phyloP scores from a whole-genome alignment of 2,113 vertebrate species.

The Coptodon rendalli region DNA sequence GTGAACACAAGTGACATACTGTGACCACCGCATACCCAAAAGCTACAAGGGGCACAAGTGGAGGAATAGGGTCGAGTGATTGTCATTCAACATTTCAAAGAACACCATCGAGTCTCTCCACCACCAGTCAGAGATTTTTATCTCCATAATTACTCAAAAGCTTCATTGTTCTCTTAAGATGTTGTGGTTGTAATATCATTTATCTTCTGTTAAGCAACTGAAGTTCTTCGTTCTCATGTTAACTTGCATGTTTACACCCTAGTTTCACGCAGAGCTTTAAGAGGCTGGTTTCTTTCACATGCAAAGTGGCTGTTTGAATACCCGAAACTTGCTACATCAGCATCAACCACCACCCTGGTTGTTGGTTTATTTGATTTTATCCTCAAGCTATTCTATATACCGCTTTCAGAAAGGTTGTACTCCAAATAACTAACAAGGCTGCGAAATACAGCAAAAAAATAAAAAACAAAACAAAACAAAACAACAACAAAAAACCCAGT shows the following conservation, averaged over 20 bases:
- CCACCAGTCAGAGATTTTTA: constrained; percentile 7
- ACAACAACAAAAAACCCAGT: neutral
- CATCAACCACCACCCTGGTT: constrained; percentile 8
- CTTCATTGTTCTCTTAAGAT: constrained; percentile 37
- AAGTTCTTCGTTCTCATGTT: constrained; percentile 29
- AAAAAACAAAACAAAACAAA: neutral
- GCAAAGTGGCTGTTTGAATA: constrained; percentile 21
- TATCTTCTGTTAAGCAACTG: constrained; percentile 29
- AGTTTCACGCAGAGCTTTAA: constrained; percentile 34
- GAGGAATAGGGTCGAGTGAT: neutral
- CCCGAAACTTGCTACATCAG: constrained; percentile 7
- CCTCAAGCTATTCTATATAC: neutral
- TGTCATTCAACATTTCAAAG: neutral
- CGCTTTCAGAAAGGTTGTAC: neutral
- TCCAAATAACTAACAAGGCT: neutral
- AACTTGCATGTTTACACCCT: constrained; percentile 39
- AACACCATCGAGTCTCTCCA: neutral
- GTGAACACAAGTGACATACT: neutral
- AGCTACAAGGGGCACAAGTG: neutral
- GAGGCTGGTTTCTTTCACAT: constrained; percentile 26
- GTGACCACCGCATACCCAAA: neutral
- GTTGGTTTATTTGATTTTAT: neutral
- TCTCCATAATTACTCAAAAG: constrained; percentile 43
- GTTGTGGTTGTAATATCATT: constrained; percentile 25
- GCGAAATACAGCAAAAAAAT: neutral